Conservation (phyloP, 2,113 vertebrate species). For the Nothobranchius kuhntae region DNA sequence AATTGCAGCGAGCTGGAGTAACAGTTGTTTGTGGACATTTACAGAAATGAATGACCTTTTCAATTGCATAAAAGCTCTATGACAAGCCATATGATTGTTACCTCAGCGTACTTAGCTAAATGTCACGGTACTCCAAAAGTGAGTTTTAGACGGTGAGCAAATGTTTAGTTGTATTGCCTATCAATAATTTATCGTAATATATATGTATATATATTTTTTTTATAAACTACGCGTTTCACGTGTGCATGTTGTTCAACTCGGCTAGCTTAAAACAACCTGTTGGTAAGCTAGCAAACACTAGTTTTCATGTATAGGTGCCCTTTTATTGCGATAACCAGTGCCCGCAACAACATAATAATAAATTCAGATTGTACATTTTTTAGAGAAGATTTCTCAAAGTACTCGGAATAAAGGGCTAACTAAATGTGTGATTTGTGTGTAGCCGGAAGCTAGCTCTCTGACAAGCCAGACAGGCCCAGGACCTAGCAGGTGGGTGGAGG, state of each 20-base stretch:
- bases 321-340: neutral
- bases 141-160: too few relatives aligned
- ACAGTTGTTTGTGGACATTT: too few relatives aligned
- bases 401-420: too few relatives aligned
- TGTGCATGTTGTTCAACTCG: fast-evolving
- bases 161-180: neutral
- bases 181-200: neutral
- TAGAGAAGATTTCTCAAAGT: neutral
- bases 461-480: constrained; percentile 14
- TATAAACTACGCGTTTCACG: fast-evolving
- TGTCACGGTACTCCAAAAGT: neutral
- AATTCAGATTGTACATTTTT: neutral
- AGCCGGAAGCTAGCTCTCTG: constrained; percentile 16
- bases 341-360: neutral
- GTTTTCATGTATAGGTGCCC: neutral
- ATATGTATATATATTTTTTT: neutral
- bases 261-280: constrained; percentile 35
- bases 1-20: neutral
- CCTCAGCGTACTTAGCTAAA: constrained; percentile 20
- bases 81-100: neutral
- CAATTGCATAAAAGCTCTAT: too few relatives aligned
- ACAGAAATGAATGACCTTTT: neutral
- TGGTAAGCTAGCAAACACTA: constrained; percentile 35
- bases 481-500: constrained; percentile 35
- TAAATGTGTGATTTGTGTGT: neutral